These are phyloP conservation scores for Calliopsis andreniformis DNA, from an alignment of 1,140 invertebrate species.

Conservation along the genomic window DNA sequence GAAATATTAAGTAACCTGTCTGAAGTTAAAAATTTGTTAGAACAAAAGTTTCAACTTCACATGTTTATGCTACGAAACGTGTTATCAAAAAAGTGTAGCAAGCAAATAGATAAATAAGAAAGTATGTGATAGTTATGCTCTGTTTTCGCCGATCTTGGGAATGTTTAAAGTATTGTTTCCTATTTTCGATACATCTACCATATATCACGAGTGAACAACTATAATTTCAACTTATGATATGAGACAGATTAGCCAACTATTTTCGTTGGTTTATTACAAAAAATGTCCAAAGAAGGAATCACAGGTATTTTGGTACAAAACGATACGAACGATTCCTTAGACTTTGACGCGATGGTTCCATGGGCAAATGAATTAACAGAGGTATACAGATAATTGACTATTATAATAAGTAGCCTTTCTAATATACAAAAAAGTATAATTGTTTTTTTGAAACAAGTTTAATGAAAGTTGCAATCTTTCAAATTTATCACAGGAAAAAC, in stretches of 20 bases:
- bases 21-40: background rate
- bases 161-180: background rate
- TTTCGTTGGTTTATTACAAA: background rate
- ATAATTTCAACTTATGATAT: background rate
- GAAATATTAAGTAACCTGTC: background rate
- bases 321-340: conserved; percentile 21
- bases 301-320: background rate
- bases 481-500: conserved; percentile 37
- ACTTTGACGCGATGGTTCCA: conserved; percentile 43
- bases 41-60: conserved; percentile 8
- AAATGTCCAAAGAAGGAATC: conserved; percentile 14
- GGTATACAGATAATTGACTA: conserved; percentile 4
- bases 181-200: background rate
- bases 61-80: background rate
- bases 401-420: too few relatives aligned
- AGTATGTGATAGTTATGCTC: background rate
- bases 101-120: background rate
- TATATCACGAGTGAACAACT: background rate
- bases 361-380: conserved; percentile 30
- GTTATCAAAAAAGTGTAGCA: background rate
- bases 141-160: background rate
- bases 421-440: too few relatives aligned
- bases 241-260: conserved; percentile 3
- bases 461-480: background rate
- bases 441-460: conserved; percentile 3